Conservation (phyloP, 2,888 invertebrate genomes). For the Agrypnus murinus region DNA sequence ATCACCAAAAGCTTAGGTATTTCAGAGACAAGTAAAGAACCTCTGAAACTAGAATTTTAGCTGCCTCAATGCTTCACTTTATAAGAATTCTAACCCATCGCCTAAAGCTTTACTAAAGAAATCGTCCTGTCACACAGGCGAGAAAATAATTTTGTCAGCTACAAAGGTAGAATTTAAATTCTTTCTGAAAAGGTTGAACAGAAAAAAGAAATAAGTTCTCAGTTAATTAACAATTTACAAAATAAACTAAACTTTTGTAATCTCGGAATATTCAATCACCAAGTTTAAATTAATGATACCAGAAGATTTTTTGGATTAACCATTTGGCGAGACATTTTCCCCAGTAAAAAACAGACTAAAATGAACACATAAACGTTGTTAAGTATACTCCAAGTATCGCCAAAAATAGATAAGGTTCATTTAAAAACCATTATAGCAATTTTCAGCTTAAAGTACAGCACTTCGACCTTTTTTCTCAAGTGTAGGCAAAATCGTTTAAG, state of each 20-base stretch:
- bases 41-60: conserved; percentile 9
- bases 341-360: too few relatives aligned
- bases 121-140: conserved; percentile 7
- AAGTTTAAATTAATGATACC: background rate
- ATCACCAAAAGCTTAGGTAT: background rate
- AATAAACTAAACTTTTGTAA: background rate
- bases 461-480: background rate
- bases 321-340: conserved; percentile 1
- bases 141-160: background rate
- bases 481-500: conserved; percentile 6
- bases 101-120: background rate
- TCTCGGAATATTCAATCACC: background rate
- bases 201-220: background rate
- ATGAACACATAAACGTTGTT: too few relatives aligned
- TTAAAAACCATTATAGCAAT: background rate
- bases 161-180: conserved; percentile 1
- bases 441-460: background rate
- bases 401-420: background rate
- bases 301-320: background rate
- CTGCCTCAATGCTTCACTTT: conserved; percentile 14
- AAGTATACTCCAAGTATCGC: background rate
- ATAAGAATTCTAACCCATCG: conserved; percentile 18
- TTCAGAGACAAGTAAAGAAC: conserved; percentile 18
- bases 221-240: conserved; percentile 1
- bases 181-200: background rate